Evolutionary conservation across 2,113 vertebrate species (phyloP).

Genomic region (Charina bottae): DNA sequence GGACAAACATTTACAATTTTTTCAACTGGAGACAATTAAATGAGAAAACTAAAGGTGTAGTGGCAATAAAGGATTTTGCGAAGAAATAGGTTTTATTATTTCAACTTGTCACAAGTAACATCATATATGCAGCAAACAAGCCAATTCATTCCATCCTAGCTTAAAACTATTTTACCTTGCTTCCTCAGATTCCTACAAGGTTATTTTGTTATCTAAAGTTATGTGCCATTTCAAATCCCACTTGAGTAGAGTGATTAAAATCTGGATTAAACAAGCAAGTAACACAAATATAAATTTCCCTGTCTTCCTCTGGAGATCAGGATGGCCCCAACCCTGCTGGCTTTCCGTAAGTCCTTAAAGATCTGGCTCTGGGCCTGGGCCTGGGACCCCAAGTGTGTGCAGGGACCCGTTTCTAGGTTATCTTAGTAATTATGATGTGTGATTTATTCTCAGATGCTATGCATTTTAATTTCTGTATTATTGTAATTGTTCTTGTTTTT

Average conservation of each 20-base stretch:
- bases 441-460: background rate
- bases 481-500: background rate
- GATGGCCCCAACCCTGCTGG: background rate
- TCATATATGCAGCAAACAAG: background rate
- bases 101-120: background rate
- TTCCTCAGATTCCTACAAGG: background rate
- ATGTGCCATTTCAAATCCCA: background rate
- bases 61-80: background rate
- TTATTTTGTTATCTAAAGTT: background rate
- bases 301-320: background rate
- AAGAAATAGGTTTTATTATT: background rate
- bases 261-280: background rate
- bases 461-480: background rate
- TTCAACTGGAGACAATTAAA: background rate
- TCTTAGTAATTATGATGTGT: background rate
- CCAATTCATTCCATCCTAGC: background rate
- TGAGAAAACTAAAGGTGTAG: background rate
- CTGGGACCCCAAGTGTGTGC: background rate
- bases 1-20: background rate
- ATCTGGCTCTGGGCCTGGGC: background rate
- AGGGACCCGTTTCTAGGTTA: background rate
- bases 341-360: background rate
- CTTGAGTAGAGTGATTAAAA: background rate
- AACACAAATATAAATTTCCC: background rate
- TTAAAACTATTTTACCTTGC: background rate